phyloP scores from a whole-genome alignment of 2,797 vertebrate species.

The Poeciliopsis infans region DNA sequence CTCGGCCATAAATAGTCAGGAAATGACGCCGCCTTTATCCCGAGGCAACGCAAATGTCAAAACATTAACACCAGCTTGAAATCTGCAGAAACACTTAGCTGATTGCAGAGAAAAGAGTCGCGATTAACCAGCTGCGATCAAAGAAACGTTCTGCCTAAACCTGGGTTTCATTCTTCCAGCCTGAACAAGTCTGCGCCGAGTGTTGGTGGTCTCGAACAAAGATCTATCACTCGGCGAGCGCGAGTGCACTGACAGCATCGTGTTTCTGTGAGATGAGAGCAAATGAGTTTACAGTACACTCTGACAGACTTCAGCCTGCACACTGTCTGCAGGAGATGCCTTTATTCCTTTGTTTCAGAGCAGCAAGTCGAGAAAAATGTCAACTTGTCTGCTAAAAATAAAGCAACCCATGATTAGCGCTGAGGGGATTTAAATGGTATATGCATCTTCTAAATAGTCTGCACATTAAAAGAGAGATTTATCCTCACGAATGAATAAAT shows the following conservation, averaged over 20 bases:
- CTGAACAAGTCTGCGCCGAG: constrained; percentile 1
- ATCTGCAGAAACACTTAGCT: background rate
- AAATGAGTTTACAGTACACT: constrained; percentile 19
- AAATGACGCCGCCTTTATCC: constrained; percentile 9
- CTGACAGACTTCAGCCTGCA: constrained; percentile 18
- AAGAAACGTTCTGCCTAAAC: background rate
- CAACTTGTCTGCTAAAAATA: background rate
- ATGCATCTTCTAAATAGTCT: constrained; percentile 2
- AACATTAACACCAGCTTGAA: constrained; percentile 13
- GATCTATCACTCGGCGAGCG: constrained; percentile 22
- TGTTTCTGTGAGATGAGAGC: constrained; percentile 12
- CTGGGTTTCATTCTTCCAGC: background rate
- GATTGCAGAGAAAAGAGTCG: background rate
- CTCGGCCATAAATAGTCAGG: background rate
- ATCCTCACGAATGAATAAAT: constrained; percentile 9
- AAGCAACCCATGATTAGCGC: background rate
- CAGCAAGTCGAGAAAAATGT: background rate
- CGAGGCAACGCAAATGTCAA: constrained; percentile 8
- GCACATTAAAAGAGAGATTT: background rate
- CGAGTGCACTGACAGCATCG: constrained; percentile 8
- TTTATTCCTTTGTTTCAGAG: background rate
- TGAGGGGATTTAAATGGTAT: constrained; percentile 1
- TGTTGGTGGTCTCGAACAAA: constrained; percentile 9
- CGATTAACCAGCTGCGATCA: constrained; percentile 10
- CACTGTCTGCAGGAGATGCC: constrained; percentile 4